Evolutionary conservation across 2,888 invertebrate genomes (phyloP).

Genomic region (Gerris lacustris): DNA sequence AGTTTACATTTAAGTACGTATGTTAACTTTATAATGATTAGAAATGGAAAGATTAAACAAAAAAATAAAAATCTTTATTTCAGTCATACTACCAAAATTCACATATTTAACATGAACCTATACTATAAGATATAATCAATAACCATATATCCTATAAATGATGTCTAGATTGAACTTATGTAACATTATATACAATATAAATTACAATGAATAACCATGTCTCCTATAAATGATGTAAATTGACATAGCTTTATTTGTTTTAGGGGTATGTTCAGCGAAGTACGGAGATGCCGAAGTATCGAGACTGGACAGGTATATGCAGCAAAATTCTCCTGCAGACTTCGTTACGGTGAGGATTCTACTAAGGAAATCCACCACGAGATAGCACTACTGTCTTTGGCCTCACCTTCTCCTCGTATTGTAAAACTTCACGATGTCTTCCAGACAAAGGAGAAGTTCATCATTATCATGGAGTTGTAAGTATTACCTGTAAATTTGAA

Average conservation of each 20-base stretch:
- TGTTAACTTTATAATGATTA: too few species aligned
- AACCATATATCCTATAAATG: too few species aligned
- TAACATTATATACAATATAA: too few species aligned
- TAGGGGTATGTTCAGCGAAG: conserved; percentile 47
- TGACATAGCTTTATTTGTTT: conserved; percentile 24
- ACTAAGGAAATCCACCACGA: conserved; percentile 44
- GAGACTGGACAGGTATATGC: conserved; percentile 41
- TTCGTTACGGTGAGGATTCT: conserved; percentile 43
- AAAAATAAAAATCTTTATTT: too few species aligned
- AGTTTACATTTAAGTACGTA: too few species aligned
- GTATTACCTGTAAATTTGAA: conserved; percentile 31
- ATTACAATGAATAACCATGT: too few species aligned
- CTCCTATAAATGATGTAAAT: too few species aligned
- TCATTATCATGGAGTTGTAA: conserved; percentile 47
- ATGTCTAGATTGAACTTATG: too few species aligned
- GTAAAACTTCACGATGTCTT: conserved; percentile 45
- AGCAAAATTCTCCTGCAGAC: conserved; percentile 45
- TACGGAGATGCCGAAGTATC: conserved; percentile 40
- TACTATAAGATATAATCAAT: too few species aligned
- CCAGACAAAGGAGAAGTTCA: conserved; percentile 42
- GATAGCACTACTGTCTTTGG: conserved; percentile 42
- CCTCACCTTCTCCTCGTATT: conserved; percentile 40
- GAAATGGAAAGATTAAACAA: too few species aligned
- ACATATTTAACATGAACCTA: too few species aligned
- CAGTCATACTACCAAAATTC: too few species aligned